Percentiles rank a stretch among this genome's conserved stretches.
Conservation (phyloP, 2,888 invertebrate species). For the Pseudococcus jackbeardsleyi region DNA sequence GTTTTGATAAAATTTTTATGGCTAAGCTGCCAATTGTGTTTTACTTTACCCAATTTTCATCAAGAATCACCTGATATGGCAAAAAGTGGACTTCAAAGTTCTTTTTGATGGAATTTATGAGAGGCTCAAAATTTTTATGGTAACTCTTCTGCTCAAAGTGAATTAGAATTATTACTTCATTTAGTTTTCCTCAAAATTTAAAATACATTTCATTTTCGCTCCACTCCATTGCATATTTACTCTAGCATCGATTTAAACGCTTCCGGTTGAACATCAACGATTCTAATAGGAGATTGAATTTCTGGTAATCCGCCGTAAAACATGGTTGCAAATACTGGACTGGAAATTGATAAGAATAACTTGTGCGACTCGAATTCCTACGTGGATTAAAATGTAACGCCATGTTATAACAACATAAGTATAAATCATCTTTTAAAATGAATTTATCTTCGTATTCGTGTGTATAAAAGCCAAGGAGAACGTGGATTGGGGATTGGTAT, state of each 20-base stretch:
- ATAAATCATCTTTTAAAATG: not conserved
- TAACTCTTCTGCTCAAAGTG: too few species aligned
- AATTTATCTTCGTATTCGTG: not conserved
- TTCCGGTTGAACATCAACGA: conserved; percentile 87
- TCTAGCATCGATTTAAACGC: conserved; percentile 86
- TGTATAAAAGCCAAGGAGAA: not conserved
- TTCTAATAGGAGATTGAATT: conserved; percentile 79
- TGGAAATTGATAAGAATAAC: conserved; percentile 86
- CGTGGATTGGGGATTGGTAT: not conserved
- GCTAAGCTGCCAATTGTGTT: too few species aligned
- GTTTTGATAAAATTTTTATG: too few species aligned
- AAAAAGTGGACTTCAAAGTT: too few species aligned
- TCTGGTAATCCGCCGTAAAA: conserved; percentile 88
- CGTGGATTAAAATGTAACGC: not conserved
- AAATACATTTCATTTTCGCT: too few species aligned
- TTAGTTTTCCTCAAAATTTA: too few species aligned
- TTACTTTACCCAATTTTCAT: too few species aligned
- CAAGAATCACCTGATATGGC: too few species aligned
- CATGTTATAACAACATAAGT: not conserved
- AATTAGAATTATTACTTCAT: too few species aligned
- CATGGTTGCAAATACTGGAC: conserved; percentile 91
- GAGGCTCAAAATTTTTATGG: too few species aligned
- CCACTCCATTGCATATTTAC: conserved; percentile 70
- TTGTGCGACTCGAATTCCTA: conserved; percentile 83
- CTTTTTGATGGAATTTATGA: too few species aligned